Conservation (phyloP, 1,140 invertebrate species). For the Drosophila grimshawi region DNA sequence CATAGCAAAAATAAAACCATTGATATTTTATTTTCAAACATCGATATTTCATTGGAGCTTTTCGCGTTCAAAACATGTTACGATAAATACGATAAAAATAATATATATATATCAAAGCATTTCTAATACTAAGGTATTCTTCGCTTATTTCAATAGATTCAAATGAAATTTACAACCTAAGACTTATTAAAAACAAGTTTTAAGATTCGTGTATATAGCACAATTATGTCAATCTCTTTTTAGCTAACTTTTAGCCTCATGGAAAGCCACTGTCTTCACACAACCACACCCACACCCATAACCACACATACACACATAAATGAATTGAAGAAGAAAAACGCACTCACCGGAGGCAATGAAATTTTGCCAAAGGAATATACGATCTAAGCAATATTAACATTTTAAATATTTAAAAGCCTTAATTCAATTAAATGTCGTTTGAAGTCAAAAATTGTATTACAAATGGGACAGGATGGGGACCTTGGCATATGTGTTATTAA, state of each 20-base stretch:
- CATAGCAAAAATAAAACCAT: too few relatives aligned
- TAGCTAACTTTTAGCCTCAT: background rate
- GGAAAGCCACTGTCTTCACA: constrained; percentile 10
- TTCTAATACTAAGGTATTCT: too few relatives aligned
- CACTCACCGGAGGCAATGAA: background rate
- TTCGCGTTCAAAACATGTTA: too few relatives aligned
- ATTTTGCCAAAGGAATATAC: constrained; percentile 16
- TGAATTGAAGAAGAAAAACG: background rate
- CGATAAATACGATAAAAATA: too few relatives aligned
- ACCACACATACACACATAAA: background rate
- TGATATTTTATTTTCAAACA: too few relatives aligned
- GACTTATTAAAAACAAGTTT: too few relatives aligned
- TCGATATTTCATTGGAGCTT: too few relatives aligned
- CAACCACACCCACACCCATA: background rate
- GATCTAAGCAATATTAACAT: constrained; percentile 21
- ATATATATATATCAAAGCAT: too few relatives aligned
- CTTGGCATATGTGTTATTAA: constrained; percentile 44
- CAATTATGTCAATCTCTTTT: too few relatives aligned
- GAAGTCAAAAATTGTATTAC: constrained; percentile 3
- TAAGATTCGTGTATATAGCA: too few relatives aligned
- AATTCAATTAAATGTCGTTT: constrained; percentile 41
- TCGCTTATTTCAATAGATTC: too few relatives aligned
- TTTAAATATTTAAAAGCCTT: constrained; percentile 42
- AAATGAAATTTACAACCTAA: too few relatives aligned
- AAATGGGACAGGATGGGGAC: constrained; percentile 8